Conservation (phyloP, 2,797 vertebrate genomes). For the Xerus rutilus region DNA sequence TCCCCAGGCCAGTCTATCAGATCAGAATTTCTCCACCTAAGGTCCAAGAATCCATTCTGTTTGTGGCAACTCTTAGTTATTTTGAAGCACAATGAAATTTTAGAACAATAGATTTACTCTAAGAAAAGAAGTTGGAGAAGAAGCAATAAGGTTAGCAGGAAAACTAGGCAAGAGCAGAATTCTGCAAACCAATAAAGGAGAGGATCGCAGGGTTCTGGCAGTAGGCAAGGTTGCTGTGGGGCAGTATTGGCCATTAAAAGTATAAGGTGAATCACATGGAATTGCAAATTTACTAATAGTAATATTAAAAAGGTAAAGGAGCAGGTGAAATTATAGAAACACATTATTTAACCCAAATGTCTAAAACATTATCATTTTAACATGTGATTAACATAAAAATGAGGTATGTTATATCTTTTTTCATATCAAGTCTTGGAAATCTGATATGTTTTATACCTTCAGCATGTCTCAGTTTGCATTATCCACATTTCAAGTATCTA, state of each 20-base stretch:
- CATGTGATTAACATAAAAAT: background rate
- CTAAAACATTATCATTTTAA: background rate
- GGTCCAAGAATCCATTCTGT: background rate
- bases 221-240: background rate
- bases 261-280: background rate
- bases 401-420: background rate
- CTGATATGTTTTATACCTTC: background rate
- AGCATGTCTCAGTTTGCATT: background rate
- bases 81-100: background rate
- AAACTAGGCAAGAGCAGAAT: background rate
- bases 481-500: background rate
- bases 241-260: background rate
- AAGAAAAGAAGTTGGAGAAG: background rate
- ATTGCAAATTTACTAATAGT: background rate
- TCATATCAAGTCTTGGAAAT: background rate
- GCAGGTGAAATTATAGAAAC: slow-evolving; percentile 18
- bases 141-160: background rate
- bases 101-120: background rate
- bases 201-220: background rate
- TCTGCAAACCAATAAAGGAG: background rate
- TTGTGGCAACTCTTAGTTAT: background rate
- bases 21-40: background rate
- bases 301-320: background rate
- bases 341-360: background rate
- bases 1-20: background rate